Evolutionary conservation across 2,113 vertebrate genomes (phyloP).

Genomic region (Riparia riparia): DNA sequence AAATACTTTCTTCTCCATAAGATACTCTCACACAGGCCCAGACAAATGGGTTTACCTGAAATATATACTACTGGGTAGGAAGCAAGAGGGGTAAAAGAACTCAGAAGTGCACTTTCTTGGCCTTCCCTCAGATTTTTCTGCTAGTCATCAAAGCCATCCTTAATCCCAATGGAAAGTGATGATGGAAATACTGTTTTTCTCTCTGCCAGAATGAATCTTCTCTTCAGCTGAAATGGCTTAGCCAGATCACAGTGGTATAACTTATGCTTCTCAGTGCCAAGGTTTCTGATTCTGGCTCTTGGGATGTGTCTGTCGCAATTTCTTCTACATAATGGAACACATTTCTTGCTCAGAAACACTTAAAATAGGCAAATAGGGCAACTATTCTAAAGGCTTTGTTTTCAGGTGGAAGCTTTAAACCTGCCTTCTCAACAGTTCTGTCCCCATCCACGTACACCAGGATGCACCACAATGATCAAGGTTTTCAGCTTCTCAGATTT

Average conservation of each 20-base stretch:
- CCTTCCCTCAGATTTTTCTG: neutral
- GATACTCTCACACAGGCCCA: neutral
- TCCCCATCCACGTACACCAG: fast-evolving
- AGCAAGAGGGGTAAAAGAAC: neutral
- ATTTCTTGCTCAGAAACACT: neutral
- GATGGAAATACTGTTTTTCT: slow-evolving; percentile 19
- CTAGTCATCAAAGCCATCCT: slow-evolving; percentile 8
- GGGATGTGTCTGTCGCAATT: neutral
- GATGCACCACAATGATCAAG: neutral
- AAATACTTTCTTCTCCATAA: neutral
- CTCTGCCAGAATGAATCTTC: slow-evolving; percentile 23
- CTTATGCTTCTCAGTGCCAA: neutral
- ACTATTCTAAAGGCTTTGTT: neutral
- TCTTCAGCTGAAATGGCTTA: slow-evolving; percentile 6
- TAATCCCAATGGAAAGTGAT: slow-evolving; percentile 11
- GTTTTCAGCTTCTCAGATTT: neutral
- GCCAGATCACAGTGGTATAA: neutral
- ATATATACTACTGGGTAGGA: neutral
- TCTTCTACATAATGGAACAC: neutral
- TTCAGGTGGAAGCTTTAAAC: neutral
- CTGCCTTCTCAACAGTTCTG: neutral
- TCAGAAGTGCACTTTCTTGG: neutral
- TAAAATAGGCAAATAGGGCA: neutral
- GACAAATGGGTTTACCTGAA: neutral
- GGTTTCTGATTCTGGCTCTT: neutral